Evolutionary conservation across 2,888 invertebrate species (phyloP), one percentile per base, ranked within the genome.

Genomic region (Germaria angustata): DNA sequence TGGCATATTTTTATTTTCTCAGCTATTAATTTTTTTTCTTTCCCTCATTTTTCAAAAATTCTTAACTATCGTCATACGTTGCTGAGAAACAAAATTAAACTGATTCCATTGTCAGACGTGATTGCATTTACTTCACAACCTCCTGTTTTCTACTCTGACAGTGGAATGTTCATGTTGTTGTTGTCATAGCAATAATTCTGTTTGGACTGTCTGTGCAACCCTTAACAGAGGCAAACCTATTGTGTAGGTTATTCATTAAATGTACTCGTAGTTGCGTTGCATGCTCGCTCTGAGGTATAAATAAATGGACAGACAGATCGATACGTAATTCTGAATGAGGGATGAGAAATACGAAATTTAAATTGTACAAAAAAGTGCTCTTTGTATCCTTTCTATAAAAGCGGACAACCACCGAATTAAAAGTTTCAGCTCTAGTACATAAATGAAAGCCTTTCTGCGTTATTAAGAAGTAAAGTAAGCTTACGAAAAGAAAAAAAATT

Each of bases 101-200:
- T 82, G 79, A 82, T 82, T 81, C 20, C 17, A 55, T 17, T 69
- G 63, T 73, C 55, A 81, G 78, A 73, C 69, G 82, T 82, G 82
- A 82, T 82, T 82, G 75, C 69, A 34, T 77, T 75, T 78, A 75
- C 9, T 71, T 79, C 44, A 71, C 79, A 69, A 79, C 81, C 81
- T 73, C 28, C 65, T 57, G 13, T 32, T 53, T 61, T 7, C 2
- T 24, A n/a, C 32, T 36, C 39, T 57, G 36, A n/a, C 28, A 8
- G 34, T 32, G 15, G 24, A 76, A 55, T 55, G 22, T 32, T 13
- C 5, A 28, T 39, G 20, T 28, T 72, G 36, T 61, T 51, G 28
- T 68, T 55, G 39, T 61, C 24, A 5, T 46, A 4, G 11, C 41
- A 28, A 11, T 36, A 71, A 63, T 66, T 57, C 41, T 41, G 28